phyloP scores from a whole-genome alignment of 2,113 vertebrate species.

The Larimichthys crocea region DNA sequence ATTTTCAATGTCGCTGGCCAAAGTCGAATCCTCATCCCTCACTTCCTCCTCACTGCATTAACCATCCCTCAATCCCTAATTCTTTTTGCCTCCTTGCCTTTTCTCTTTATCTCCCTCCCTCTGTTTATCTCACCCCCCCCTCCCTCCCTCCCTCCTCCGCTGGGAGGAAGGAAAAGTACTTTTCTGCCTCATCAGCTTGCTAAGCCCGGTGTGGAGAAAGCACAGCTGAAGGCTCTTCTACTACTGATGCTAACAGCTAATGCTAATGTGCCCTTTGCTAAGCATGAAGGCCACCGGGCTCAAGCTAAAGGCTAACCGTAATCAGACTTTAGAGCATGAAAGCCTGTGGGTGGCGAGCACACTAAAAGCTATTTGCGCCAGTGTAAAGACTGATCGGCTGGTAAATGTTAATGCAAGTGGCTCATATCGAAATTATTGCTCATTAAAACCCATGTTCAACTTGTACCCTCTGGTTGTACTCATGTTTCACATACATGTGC shows the following conservation, averaged over 20 bases:
- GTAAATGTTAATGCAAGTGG: slow-evolving; percentile 49
- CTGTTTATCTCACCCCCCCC: slow-evolving; percentile 64
- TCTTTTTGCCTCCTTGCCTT: slow-evolving; percentile 63
- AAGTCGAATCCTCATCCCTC: slow-evolving; percentile 70
- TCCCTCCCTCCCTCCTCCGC: neutral
- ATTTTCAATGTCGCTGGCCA: slow-evolving; percentile 69
- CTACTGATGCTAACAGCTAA: slow-evolving; percentile 76
- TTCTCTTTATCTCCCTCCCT: slow-evolving; percentile 52
- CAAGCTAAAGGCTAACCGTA: slow-evolving; percentile 68
- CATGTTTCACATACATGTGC: neutral
- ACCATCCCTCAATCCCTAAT: slow-evolving; percentile 60
- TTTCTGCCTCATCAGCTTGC: slow-evolving; percentile 84
- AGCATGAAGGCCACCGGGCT: slow-evolving; percentile 75
- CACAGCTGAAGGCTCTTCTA: slow-evolving; percentile 72
- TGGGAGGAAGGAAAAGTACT: slow-evolving; percentile 80
- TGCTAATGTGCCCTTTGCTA: slow-evolving; percentile 70
- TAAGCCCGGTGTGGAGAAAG: slow-evolving; percentile 78
- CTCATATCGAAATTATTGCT: slow-evolving; percentile 14
- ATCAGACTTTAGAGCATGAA: slow-evolving; percentile 65
- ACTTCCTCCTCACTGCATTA: slow-evolving; percentile 60
- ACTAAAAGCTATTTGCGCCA: slow-evolving; percentile 43
- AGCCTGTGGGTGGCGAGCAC: slow-evolving; percentile 35
- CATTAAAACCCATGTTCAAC: slow-evolving; percentile 4
- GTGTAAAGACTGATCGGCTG: slow-evolving; percentile 39
- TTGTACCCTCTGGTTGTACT: neutral